A percentile compares a stretch with the other conserved stretches of the same genome.
These are phyloP conservation scores for Dicyrtomina minuta DNA, from an alignment of 2,888 invertebrate genomes.

Conservation along the genomic window DNA sequence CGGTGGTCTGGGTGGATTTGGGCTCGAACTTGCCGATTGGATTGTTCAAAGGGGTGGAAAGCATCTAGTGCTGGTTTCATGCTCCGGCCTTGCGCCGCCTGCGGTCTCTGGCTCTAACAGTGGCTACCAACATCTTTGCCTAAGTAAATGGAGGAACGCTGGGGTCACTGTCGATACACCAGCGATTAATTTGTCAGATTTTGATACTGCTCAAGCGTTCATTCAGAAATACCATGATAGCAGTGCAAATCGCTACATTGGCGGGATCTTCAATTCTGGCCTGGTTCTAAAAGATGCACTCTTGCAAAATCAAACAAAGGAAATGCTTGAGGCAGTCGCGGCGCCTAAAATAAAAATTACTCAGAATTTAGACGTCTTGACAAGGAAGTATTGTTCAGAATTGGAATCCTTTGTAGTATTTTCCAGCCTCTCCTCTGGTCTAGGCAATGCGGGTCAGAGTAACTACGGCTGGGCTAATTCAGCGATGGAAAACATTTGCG, in stretches of 20 bases:
- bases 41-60: slow-evolving; percentile 28
- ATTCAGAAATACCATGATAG: slow-evolving; percentile 57
- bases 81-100: background rate
- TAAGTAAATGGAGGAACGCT: slow-evolving; percentile 18
- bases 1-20: slow-evolving; percentile 58
- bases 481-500: slow-evolving; percentile 84
- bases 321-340: slow-evolving; percentile 68
- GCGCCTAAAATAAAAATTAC: slow-evolving; percentile 82
- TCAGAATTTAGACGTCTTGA: slow-evolving; percentile 69
- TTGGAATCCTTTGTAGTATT: slow-evolving; percentile 79
- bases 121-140: slow-evolving; percentile 25
- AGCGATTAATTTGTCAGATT: slow-evolving; percentile 15
- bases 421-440: slow-evolving; percentile 86
- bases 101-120: too few species aligned
- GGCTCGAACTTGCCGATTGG: slow-evolving; percentile 36
- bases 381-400: slow-evolving; percentile 62
- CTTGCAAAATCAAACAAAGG: slow-evolving; percentile 65
- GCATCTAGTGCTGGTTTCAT: slow-evolving; percentile 28
- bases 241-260: slow-evolving; percentile 69
- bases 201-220: slow-evolving; percentile 12
- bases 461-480: slow-evolving; percentile 91
- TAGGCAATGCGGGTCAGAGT: slow-evolving; percentile 87
- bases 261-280: slow-evolving; percentile 91
- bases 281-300: slow-evolving; percentile 58
- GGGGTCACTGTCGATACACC: slow-evolving; percentile 13